Evolutionary conservation across 2,888 invertebrate species (phyloP).

Genomic region (Agrochola litura): DNA sequence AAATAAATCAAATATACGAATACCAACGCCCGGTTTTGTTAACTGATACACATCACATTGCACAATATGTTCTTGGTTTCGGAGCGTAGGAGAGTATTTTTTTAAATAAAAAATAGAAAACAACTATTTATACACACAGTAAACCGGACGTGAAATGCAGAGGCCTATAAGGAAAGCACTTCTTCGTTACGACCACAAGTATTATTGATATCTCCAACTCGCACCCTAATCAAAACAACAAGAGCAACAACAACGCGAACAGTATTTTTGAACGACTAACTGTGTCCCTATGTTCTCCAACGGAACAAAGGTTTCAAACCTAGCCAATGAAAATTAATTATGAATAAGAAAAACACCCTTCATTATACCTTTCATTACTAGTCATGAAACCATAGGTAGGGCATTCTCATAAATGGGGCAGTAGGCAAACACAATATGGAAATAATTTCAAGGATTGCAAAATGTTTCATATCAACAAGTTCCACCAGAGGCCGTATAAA

Average conservation of each 20-base stretch:
- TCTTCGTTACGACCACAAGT: background rate
- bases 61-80: background rate
- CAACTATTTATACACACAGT: background rate
- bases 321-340: background rate
- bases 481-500: slow-evolving; percentile 19
- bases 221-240: too few relatives aligned
- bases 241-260: background rate
- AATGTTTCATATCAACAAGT: background rate
- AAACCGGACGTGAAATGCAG: background rate
- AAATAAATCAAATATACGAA: slow-evolving; percentile 21
- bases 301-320: background rate
- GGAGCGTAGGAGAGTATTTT: background rate
- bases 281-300: background rate
- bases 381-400: background rate
- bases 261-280: background rate
- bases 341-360: background rate
- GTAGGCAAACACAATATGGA: background rate
- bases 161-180: background rate
- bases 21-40: background rate
- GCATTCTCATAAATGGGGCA: background rate
- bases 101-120: background rate
- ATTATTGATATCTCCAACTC: background rate
- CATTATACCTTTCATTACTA: background rate
- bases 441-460: background rate
- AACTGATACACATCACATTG: background rate